Conservation (phyloP, 2,113 vertebrate species). For the Cnemophilus loriae region DNA sequence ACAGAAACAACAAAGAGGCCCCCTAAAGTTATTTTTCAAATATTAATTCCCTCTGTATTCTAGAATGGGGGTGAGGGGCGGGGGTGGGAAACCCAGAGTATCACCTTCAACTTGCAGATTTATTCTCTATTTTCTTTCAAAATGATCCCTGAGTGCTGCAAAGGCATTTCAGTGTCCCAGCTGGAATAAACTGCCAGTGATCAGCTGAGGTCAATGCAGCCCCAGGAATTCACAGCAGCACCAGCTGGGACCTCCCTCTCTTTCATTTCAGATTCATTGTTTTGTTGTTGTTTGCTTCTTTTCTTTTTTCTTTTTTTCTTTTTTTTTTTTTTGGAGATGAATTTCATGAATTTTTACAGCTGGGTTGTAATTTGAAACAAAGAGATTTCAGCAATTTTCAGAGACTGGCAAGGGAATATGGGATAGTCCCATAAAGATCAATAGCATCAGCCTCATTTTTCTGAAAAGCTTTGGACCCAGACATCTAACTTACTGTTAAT, state of each 20-base stretch:
- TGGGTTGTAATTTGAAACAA: background rate
- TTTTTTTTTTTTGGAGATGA: background rate
- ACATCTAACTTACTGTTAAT: background rate
- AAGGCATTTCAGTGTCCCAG: background rate
- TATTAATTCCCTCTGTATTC: background rate
- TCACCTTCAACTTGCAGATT: background rate
- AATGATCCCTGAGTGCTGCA: background rate
- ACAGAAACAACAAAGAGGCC: background rate
- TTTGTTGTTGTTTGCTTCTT: background rate
- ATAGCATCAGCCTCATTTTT: background rate
- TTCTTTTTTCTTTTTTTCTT: background rate
- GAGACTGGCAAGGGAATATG: background rate
- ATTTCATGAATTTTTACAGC: background rate
- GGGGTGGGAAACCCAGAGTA: rapidly evolving
- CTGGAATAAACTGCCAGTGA: background rate
- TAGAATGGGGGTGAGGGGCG: background rate
- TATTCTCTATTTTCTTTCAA: background rate
- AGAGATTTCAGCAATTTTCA: background rate
- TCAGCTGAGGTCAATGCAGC: background rate
- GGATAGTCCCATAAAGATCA: background rate
- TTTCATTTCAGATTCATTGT: background rate
- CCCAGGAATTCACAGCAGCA: background rate
- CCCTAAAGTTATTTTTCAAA: background rate
- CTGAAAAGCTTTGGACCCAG: background rate
- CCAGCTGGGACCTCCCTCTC: background rate